These are phyloP conservation scores for Leptogaster cylindrica DNA, from an alignment of 2,888 invertebrate species.

Conservation along the genomic window DNA sequence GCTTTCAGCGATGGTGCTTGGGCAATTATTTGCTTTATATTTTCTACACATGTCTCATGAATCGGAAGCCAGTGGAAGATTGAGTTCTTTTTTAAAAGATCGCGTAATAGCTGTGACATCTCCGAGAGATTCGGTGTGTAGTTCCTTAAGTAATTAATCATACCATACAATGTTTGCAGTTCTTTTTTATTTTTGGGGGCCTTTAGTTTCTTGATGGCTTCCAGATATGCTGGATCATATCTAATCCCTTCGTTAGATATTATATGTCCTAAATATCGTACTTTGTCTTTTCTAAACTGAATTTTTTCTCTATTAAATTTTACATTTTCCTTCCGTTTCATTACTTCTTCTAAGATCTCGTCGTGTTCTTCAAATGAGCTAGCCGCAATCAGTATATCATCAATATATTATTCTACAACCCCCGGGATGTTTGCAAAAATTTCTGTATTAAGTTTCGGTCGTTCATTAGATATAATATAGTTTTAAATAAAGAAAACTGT, in stretches of 20 bases:
- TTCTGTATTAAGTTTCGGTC: background rate
- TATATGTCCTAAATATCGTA: constrained; percentile 51
- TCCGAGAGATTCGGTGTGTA: background rate
- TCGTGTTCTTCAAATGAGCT: constrained; percentile 47
- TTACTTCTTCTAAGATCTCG: constrained; percentile 48
- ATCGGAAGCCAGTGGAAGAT: background rate
- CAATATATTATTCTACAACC: constrained; percentile 53
- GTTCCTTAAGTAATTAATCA: background rate
- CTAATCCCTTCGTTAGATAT: constrained; percentile 28
- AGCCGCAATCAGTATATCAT: constrained; percentile 50
- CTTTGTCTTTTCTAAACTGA: constrained; percentile 28
- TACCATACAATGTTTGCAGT: background rate
- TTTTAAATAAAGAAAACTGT: too few species aligned
- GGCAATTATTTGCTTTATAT: too few species aligned
- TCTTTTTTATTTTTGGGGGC: background rate
- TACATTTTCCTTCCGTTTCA: constrained; percentile 50
- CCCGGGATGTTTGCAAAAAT: background rate
- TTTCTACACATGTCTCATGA: too few species aligned
- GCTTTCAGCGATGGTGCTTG: too few species aligned
- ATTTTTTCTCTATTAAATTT: constrained; percentile 52
- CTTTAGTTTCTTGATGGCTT: background rate
- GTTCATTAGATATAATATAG: too few species aligned
- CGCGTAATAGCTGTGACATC: background rate
- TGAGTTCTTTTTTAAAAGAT: background rate
- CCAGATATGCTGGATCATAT: background rate